A percentile compares a stretch with the other conserved stretches of the same genome.
Conservation (phyloP, 2,888 invertebrate species). For the Pasiphila rectangulata region DNA sequence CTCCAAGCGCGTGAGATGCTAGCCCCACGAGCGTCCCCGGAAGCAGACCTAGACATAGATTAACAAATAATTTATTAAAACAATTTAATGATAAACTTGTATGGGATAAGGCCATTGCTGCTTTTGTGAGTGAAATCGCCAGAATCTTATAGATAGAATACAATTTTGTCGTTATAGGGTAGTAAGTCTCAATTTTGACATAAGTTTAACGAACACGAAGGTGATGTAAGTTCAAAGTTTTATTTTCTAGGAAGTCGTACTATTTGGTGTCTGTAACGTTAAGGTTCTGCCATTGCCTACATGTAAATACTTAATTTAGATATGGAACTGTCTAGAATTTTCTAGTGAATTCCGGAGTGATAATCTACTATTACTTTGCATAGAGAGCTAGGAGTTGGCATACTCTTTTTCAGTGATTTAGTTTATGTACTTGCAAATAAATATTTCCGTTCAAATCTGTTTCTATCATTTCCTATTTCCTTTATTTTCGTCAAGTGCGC, state of each 20-base stretch:
- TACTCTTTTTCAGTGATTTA: slow-evolving; percentile 71
- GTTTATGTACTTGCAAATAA: slow-evolving; percentile 63
- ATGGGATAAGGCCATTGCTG: slow-evolving; percentile 37
- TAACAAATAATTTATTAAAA: slow-evolving; percentile 45
- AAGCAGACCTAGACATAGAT: slow-evolving; percentile 62
- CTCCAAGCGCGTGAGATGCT: neutral
- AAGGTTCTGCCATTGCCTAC: slow-evolving; percentile 62
- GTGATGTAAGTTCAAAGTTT: slow-evolving; percentile 36
- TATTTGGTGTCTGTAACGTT: slow-evolving; percentile 62
- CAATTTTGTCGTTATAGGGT: slow-evolving; percentile 30
- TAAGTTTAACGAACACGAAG: slow-evolving; percentile 39
- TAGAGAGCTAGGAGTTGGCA: slow-evolving; percentile 59
- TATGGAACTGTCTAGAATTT: slow-evolving; percentile 44
- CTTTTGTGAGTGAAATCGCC: slow-evolving; percentile 49
- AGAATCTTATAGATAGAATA: slow-evolving; percentile 34
- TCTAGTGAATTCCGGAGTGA: slow-evolving; percentile 56
- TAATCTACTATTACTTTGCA: slow-evolving; percentile 62
- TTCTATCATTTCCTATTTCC: slow-evolving; percentile 10
- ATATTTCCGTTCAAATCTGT: slow-evolving; percentile 61
- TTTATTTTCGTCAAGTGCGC: neutral
- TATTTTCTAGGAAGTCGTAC: slow-evolving; percentile 46
- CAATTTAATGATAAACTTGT: slow-evolving; percentile 24
- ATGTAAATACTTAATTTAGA: slow-evolving; percentile 63
- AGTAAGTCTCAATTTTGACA: slow-evolving; percentile 41
- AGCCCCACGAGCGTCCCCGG: slow-evolving; percentile 58